Evolutionary conservation across 2,888 invertebrate species (phyloP).

Genomic region (Celastrina argiolus): DNA sequence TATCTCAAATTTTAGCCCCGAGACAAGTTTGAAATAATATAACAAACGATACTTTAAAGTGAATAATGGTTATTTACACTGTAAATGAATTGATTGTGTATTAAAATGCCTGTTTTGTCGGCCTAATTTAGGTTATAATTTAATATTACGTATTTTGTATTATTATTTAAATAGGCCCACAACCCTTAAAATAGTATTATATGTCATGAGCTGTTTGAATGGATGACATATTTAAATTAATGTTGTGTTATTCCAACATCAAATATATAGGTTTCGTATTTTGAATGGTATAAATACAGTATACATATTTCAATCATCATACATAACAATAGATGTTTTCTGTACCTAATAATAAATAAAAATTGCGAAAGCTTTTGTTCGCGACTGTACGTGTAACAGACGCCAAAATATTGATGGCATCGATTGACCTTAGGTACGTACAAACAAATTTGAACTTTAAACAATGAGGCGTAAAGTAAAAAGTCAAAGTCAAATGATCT

Average conservation of each 20-base stretch:
- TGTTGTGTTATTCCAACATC: neutral
- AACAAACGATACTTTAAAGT: neutral
- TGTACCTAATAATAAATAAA: neutral
- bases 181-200: neutral
- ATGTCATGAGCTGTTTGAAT: neutral
- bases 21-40: neutral
- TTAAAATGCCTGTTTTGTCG: neutral
- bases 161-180: too few species aligned
- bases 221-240: neutral
- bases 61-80: neutral
- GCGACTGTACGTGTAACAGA: constrained; percentile 33
- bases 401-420: constrained; percentile 35
- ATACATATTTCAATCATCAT: too few species aligned
- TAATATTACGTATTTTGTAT: too few species aligned
- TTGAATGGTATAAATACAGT: neutral
- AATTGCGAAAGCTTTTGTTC: constrained; percentile 12
- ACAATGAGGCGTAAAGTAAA: constrained; percentile 12
- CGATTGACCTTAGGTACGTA: constrained; percentile 30
- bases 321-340: too few species aligned
- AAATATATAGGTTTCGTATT: neutral
- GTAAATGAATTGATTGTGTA: neutral
- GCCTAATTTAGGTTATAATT: neutral
- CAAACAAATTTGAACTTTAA: constrained; percentile 26
- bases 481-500: constrained; percentile 1
- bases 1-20: neutral